Percentiles rank a stretch among this genome's conserved stretches.
These are phyloP conservation scores for Crotalus helleri DNA, from an alignment of 2,113 vertebrate species.

Conservation along the genomic window DNA sequence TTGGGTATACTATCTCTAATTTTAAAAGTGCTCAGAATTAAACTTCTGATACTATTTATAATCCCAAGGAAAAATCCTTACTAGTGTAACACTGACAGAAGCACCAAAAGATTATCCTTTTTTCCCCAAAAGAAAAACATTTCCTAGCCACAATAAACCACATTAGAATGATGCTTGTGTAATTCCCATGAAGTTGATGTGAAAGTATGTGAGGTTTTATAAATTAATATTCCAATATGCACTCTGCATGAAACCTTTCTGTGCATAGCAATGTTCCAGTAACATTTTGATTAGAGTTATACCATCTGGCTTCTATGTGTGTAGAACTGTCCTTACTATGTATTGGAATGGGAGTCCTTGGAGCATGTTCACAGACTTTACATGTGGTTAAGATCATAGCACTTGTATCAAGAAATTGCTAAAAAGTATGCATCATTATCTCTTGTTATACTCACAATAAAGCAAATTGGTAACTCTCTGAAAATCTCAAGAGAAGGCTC, in stretches of 20 bases:
- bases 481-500: not conserved
- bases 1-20: not conserved
- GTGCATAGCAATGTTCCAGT: not conserved
- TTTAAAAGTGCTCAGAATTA: not conserved
- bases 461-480: not conserved
- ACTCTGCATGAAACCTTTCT: not conserved
- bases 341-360: not conserved
- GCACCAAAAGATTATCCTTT: not conserved
- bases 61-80: not conserved
- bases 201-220: not conserved
- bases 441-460: not conserved
- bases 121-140: not conserved
- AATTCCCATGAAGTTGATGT: not conserved
- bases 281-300: not conserved
- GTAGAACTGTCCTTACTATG: not conserved
- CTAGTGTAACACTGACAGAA: not conserved
- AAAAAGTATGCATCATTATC: not conserved
- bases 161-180: not conserved
- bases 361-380: not conserved
- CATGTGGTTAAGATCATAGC: not conserved
- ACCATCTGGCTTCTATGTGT: not conserved
- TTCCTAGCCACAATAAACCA: not conserved
- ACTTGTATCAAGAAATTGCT: not conserved
- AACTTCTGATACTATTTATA: not conserved
- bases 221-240: not conserved